Evolutionary conservation across 2,888 invertebrate species (phyloP), one percentile per base, ranked within the genome.

Genomic region (Matsumyia berberina): DNA sequence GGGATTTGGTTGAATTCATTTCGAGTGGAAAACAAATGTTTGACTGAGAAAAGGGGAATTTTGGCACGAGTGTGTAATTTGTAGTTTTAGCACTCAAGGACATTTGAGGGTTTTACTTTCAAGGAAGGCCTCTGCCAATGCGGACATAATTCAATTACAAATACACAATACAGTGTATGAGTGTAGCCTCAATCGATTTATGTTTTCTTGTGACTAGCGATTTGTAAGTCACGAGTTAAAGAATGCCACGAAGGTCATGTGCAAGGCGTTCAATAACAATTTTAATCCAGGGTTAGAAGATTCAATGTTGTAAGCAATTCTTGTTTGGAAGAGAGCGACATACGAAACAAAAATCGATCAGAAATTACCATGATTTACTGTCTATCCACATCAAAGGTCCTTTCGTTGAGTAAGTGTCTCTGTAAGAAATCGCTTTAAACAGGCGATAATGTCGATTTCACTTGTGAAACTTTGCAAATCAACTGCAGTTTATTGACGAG

Each of bases 231-330:
- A 49, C 2, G 19, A 46, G 31, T 46, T 35, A 24, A 24, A 4
- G 24, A 24, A n/a, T 35, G 64, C 24, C 29, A 17, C 12, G 35
- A 77, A 70, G 70, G 70, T 82, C 53, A 77, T n/a, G 64, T 64
- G 39, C 64, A 70, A 64, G 57, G 44, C 70, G 57, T 77, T 66
- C 70, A 77, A 58, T 42, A 66, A 0, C 39, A 62, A 60, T 72
- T 49, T 11, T 46, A 78, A 64, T 64, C 70, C 67, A 53, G n/a
- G 60, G 77, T 53, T 60, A 31, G 2, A 9, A n/a, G 24, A 29
- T n/a, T 58, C 17, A 24, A 9, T 37, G 37, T 49, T 35, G 24
- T 24, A 24, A 24, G 4, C 24, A 24, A 24, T 24, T 24, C 4
- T 3, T 24, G 24, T n/a, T n/a, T n/a, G n/a, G n/a, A n/a, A n/a